phyloP scores from a whole-genome alignment of 2,113 vertebrate genomes.

The Mormyrus iriodes region DNA sequence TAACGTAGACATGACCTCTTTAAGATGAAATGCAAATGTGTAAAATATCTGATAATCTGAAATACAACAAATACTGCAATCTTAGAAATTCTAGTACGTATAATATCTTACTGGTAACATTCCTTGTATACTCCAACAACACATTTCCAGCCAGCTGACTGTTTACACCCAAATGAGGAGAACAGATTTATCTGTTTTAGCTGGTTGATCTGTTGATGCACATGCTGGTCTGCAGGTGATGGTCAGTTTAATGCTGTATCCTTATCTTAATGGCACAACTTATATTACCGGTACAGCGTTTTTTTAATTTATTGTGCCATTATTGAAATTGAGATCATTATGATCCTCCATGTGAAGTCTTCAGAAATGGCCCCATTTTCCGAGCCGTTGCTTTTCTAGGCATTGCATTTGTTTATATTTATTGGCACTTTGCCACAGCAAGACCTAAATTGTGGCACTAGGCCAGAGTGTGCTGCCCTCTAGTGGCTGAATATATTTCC shows the following conservation, averaged over 20 bases:
- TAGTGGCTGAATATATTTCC: background rate
- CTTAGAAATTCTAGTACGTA: background rate
- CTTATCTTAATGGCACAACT: background rate
- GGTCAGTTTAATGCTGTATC: background rate
- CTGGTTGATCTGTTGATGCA: background rate
- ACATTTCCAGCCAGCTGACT: background rate
- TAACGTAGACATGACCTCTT: background rate
- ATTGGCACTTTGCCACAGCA: background rate
- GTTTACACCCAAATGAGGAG: background rate
- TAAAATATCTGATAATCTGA: background rate
- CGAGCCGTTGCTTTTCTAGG: background rate
- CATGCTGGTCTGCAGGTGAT: background rate
- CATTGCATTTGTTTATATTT: background rate
- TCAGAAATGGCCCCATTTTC: background rate
- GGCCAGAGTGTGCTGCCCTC: background rate
- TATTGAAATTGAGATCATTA: background rate
- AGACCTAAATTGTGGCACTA: background rate
- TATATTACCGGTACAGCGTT: background rate
- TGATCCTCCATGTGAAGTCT: background rate
- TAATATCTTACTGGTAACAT: background rate
- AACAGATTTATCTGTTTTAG: background rate
- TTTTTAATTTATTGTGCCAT: background rate
- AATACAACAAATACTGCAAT: background rate
- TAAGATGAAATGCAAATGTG: background rate
- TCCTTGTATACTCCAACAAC: background rate